Base-by-base conservation (phyloP, 1,140 invertebrate genomes). In the Aphaenogaster ashmeadi region DNA sequence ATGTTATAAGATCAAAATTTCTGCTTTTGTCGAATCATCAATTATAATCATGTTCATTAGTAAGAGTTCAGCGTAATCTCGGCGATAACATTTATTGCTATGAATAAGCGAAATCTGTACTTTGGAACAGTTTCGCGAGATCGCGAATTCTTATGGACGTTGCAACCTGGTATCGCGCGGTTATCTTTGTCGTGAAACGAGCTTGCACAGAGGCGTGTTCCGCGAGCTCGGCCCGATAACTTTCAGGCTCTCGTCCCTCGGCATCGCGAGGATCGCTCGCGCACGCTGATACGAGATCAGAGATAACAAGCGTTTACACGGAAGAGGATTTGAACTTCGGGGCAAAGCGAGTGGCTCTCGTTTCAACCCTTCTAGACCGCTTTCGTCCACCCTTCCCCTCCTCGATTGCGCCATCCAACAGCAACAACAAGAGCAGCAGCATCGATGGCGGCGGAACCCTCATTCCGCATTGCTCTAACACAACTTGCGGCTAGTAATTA, bases 251-350 rank as follows among this genome's bases (percentile, higher is more conserved):
- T 33, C 41, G 18, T 58, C 62, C 56, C 79, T 47, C 75, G 38
- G 56, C 81, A 87, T 90, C 88, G 88, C 85, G 66, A 38, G 78
- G 56, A 87, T 90, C 79, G 87, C 66, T 74, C 47, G 87, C 78
- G 54, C n/a, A n/a, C 41, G 66, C 38, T 74, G 89, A 88, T 87
- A 83, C 87, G 60, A 90, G 90, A 91, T 91, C 78, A 62, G 71
- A 91, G 90, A 91, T 91, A 90, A 91, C 89, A 54, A 90, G 90
- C 90, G 90, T 91, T 91, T 88, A 91, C 78, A 72, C 41, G 54
- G 50, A 58, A 91, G 89, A 88, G 89, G 90, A 88, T 88, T 80
- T 81, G 78, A 88, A 91, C 64, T 90, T 90, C 21, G 72, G 41
- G 33, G 69, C 83, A 86, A 90, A 91, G 71, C 89, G 62, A 88